Conservation (phyloP, 23 tunicate species). For the Clavelina lepadiformis region DNA sequence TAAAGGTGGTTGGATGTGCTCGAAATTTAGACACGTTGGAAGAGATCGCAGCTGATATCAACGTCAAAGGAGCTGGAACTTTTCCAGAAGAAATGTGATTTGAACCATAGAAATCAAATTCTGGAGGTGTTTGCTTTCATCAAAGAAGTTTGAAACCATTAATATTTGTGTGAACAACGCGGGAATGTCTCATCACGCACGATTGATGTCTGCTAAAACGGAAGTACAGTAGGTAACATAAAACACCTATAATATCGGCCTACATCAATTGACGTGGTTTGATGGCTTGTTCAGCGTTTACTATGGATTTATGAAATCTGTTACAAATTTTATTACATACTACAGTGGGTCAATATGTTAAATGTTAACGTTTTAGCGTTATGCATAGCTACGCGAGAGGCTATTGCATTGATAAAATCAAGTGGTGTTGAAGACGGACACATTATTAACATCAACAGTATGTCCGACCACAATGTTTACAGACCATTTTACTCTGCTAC, state of each 20-base stretch:
- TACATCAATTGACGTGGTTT: not conserved
- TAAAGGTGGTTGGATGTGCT: conserved; percentile 78
- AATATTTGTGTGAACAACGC: conserved; percentile 81
- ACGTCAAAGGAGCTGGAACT: conserved; percentile 39
- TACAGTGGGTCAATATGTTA: conserved; percentile 54
- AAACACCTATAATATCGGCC: no score
- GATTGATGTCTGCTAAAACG: conserved; percentile 53
- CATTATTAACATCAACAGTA: conserved; percentile 83
- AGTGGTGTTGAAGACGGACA: conserved; percentile 63
- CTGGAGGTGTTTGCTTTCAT: conserved; percentile 53
- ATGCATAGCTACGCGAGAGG: conserved; percentile 52
- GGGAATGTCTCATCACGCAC: conserved; percentile 50
- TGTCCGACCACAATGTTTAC: conserved; percentile 41
- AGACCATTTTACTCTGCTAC: conserved; percentile 12
- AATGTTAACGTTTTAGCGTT: conserved; percentile 59
- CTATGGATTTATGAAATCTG: not conserved
- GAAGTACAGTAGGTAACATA: no score
- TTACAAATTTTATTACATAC: not conserved
- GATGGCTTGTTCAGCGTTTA: not conserved
- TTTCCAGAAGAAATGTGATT: conserved; percentile 54
- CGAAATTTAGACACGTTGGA: conserved; percentile 47
- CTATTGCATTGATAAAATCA: conserved; percentile 48
- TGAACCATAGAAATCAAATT: conserved; percentile 37
- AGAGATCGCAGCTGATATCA: conserved; percentile 42
- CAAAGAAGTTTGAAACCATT: conserved; percentile 48